phyloP scores from a whole-genome alignment of 2,888 invertebrate genomes.

The Platypus cylindrus region DNA sequence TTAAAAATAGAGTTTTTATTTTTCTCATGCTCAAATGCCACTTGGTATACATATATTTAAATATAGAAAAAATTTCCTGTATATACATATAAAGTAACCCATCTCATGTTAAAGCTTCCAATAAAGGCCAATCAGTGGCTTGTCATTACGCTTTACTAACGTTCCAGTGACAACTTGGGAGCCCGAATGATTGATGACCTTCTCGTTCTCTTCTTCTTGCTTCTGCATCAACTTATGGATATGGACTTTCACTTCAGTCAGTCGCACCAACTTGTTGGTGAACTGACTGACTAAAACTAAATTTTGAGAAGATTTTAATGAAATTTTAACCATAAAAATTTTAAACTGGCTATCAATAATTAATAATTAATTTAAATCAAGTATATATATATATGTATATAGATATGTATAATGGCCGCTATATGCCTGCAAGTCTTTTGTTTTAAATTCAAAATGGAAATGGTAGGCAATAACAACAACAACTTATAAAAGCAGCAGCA shows the following conservation, averaged over 20 bases:
- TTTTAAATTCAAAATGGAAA: too few relatives aligned
- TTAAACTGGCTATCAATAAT: background rate
- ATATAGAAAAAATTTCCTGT: background rate
- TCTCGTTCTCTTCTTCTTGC: conserved; percentile 32
- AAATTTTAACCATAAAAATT: background rate
- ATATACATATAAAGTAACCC: conserved; percentile 7
- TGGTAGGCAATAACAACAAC: too few relatives aligned
- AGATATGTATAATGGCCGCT: conserved; percentile 2
- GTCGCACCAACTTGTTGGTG: conserved; percentile 32
- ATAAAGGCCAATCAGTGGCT: conserved; percentile 42
- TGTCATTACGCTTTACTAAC: conserved; percentile 36
- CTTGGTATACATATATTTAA: background rate
- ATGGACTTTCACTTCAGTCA: conserved; percentile 22
- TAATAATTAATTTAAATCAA: background rate
- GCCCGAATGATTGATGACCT: conserved; percentile 32
- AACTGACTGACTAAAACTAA: too few relatives aligned
- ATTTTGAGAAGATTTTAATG: background rate
- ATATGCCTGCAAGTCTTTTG: too few relatives aligned
- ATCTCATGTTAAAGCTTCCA: conserved; percentile 35
- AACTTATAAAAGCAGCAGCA: too few relatives aligned
- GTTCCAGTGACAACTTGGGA: conserved; percentile 31
- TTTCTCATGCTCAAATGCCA: background rate
- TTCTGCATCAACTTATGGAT: too few relatives aligned
- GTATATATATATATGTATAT: conserved; percentile 2
- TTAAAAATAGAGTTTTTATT: conserved; percentile 4